Conservation (phyloP, 2,797 vertebrate species). For the Leptoclinus maculatus region DNA sequence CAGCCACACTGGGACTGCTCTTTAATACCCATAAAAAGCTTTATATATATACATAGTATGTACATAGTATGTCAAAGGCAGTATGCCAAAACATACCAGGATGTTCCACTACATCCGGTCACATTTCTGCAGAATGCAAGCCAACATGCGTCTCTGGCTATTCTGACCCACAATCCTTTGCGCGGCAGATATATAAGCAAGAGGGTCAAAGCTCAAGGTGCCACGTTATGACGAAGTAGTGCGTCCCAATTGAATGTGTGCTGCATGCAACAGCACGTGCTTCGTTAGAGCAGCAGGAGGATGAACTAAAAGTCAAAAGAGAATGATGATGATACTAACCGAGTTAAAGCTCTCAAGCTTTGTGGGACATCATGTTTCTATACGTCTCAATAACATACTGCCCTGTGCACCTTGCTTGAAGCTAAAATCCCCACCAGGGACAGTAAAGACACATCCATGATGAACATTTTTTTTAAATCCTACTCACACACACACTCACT, state of each 20-base stretch:
- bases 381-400: not conserved
- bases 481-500: not conserved
- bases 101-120: not conserved
- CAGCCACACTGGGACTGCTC: no score
- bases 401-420: not conserved
- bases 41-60: no score
- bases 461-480: not conserved
- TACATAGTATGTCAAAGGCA: not conserved
- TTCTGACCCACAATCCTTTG: no score
- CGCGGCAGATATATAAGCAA: no score
- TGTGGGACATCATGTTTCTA: not conserved
- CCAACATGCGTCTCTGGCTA: no score
- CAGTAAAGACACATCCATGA: not conserved
- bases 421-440: slow-evolving; percentile 17
- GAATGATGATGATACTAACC: not conserved
- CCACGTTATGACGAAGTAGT: no score
- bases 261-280: no score
- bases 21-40: no score
- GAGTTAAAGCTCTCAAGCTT: not conserved
- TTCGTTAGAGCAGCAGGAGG: no score
- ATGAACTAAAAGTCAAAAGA: not conserved
- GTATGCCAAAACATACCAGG: not conserved
- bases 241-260: no score
- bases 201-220: no score
- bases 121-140: not conserved